Percentiles rank a stretch among this genome's conserved stretches.
Conservation (phyloP, 2,888 invertebrate genomes). For the Seladonia tumulorum region DNA sequence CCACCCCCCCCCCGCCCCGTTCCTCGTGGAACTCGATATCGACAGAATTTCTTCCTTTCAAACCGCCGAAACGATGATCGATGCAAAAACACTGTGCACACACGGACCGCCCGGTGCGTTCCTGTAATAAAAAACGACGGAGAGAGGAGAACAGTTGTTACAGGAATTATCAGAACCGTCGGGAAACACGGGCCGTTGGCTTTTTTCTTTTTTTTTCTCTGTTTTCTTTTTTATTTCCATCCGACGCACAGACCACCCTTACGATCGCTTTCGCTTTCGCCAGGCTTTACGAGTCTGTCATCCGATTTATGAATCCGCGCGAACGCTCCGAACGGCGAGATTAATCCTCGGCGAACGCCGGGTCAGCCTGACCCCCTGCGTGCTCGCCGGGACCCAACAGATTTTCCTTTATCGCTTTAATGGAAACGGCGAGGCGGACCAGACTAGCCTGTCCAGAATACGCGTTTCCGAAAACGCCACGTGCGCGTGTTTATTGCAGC, state of each 20-base stretch:
- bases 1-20: not conserved
- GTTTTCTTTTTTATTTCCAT: not conserved
- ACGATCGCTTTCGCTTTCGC: not conserved
- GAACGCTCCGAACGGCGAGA: not conserved
- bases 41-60: not conserved
- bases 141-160: not conserved
- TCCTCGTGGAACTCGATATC: not conserved
- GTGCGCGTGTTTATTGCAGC: not conserved
- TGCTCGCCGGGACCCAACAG: not conserved
- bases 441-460: not conserved
- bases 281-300: not conserved
- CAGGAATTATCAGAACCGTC: not conserved
- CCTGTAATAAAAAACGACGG: not conserved
- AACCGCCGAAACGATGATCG: not conserved
- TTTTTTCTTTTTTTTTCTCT: not conserved
- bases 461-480: not conserved
- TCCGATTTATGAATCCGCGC: slow-evolving; percentile 4
- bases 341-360: not conserved
- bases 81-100: not conserved
- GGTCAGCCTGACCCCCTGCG: not conserved
- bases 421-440: not conserved
- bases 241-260: not conserved
- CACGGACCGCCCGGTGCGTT: not conserved
- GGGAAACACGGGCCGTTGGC: not conserved
- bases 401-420: slow-evolving; percentile 4